Conservation (phyloP, 2,888 invertebrate genomes). For the Julus scanicus region DNA sequence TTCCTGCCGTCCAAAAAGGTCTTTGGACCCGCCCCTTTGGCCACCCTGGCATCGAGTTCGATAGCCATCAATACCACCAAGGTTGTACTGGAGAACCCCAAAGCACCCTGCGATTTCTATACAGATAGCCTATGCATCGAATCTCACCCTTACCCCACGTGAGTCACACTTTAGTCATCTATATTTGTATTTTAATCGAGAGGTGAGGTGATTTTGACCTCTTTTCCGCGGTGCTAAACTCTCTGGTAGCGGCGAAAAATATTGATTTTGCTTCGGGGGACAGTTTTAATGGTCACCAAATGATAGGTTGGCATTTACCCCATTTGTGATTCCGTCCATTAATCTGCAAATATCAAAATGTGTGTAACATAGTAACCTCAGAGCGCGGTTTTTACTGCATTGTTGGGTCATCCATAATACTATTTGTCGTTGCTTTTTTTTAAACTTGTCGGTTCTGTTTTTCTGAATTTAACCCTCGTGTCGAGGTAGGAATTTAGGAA, state of each 20-base stretch:
- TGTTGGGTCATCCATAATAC: not conserved
- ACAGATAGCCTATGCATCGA: constrained; percentile 73
- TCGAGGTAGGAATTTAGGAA: not conserved
- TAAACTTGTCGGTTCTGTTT: not conserved
- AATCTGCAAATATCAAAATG: not conserved
- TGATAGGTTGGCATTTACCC: not conserved
- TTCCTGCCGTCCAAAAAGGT: constrained; percentile 52
- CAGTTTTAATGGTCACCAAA: not conserved
- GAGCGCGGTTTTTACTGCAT: not conserved
- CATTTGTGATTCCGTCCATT: not conserved
- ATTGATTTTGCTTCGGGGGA: not conserved
- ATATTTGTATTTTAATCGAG: not conserved
- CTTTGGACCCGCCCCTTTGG: not conserved
- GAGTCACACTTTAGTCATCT: constrained; percentile 65
- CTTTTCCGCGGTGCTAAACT: not conserved
- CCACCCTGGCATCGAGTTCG: not conserved
- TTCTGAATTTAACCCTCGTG: not conserved
- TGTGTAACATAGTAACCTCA: constrained; percentile 14
- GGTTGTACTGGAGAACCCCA: constrained; percentile 45
- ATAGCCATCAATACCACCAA: constrained; percentile 24
- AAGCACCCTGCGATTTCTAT: constrained; percentile 61
- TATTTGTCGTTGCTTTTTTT: not conserved
- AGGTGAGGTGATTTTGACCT: not conserved
- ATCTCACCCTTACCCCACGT: constrained; percentile 81
- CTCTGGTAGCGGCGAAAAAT: not conserved